These are phyloP conservation scores for Periophthalmus magnuspinnatus DNA, from an alignment of 2,797 vertebrate species.

Conservation along the genomic window DNA sequence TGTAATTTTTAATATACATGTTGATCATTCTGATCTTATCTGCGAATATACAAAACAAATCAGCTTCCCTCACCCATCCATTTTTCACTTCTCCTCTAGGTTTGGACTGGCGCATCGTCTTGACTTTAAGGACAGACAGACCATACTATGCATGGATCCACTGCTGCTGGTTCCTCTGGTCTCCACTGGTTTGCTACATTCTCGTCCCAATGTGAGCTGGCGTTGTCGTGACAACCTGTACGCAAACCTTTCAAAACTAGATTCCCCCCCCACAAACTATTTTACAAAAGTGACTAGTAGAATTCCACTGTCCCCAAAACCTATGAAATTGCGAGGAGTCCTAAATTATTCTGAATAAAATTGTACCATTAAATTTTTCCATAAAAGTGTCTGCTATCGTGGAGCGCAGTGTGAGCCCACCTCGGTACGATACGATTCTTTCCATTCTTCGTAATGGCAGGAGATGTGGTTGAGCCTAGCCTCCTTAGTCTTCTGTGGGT, in stretches of 20 bases:
- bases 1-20: background rate
- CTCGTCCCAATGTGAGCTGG: background rate
- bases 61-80: background rate
- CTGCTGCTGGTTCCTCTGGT: background rate
- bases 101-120: background rate
- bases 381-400: background rate
- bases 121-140: background rate
- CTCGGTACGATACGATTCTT: background rate
- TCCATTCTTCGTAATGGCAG: background rate
- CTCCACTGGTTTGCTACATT: background rate
- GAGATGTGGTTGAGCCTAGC: background rate
- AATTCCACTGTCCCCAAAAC: background rate
- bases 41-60: constrained; percentile 1
- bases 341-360: background rate
- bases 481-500: background rate
- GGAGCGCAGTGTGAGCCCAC: too few relatives aligned
- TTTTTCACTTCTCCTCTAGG: too few relatives aligned
- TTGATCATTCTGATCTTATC: background rate
- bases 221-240: background rate
- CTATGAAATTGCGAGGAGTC: background rate
- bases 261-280: background rate
- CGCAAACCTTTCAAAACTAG: constrained; percentile 6
- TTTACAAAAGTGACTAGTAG: background rate
- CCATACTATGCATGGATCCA: background rate
- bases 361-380: background rate